Conservation (phyloP, 37 sponge, comb jelly and placozoan species). For the Eunapius fragilis region DNA sequence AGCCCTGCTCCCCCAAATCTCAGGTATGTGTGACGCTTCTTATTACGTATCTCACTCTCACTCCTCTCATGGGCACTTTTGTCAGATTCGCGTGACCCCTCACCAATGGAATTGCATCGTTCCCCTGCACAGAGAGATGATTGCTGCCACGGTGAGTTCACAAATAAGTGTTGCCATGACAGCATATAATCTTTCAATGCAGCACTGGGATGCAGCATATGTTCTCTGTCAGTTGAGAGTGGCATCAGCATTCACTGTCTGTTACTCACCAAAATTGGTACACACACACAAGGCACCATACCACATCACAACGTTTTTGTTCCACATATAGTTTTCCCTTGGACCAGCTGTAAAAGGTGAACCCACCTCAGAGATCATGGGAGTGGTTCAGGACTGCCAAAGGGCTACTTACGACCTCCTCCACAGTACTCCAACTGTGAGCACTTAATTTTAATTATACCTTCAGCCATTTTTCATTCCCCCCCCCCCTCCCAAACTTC, state of each 20-base stretch:
- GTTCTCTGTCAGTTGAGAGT: background rate
- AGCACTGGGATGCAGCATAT: background rate
- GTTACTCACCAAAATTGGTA: background rate
- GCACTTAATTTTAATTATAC: background rate
- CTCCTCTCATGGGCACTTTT: background rate
- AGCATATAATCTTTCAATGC: background rate
- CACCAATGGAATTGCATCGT: background rate
- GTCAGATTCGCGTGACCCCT: background rate
- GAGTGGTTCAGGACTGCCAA: background rate
- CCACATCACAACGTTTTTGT: background rate
- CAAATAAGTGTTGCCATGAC: background rate
- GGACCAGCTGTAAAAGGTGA: background rate
- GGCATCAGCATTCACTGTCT: background rate
- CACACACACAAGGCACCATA: background rate
- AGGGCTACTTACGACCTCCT: background rate
- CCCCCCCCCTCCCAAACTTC: too few species aligned
- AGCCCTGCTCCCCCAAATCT: slow-evolving; percentile 1
- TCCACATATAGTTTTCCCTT: background rate
- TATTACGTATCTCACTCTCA: background rate
- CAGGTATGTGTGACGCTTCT: background rate
- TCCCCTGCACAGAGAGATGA: background rate
- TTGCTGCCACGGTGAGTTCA: background rate
- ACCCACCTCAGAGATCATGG: background rate
- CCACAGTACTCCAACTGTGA: background rate
- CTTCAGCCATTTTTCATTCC: too few species aligned